A percentile compares a stretch with the other conserved stretches of the same genome.
These are phyloP conservation scores for Drosophila lutescens DNA, from an alignment of 2,888 invertebrate genomes.

Conservation along the genomic window DNA sequence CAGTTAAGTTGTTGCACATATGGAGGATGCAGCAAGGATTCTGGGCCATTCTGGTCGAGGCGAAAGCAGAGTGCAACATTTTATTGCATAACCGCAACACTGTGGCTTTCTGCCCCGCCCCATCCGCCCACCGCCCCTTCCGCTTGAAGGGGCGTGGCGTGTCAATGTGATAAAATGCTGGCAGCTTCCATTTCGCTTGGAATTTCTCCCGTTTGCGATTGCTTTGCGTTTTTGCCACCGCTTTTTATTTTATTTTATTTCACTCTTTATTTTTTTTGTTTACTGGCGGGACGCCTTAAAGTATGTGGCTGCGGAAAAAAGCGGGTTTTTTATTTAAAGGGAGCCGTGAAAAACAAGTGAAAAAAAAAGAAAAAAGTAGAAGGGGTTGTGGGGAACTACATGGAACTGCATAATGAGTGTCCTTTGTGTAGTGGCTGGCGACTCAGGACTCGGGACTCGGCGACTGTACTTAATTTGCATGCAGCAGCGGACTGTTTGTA, in stretches of 20 bases:
- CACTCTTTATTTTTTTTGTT: neutral
- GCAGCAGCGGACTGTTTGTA: constrained; percentile 13
- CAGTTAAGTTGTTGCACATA: constrained; percentile 66
- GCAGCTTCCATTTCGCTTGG: constrained; percentile 30
- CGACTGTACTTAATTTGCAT: constrained; percentile 59
- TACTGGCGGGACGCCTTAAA: constrained; percentile 52
- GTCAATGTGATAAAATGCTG: constrained; percentile 44
- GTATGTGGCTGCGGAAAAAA: constrained; percentile 43
- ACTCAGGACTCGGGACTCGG: constrained; percentile 28
- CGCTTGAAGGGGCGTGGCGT: neutral
- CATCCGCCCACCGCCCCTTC: neutral
- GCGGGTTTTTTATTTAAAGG: constrained; percentile 43
- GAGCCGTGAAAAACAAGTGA: constrained; percentile 29
- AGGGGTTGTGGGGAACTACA: neutral
- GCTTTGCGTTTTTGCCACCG: constrained; percentile 2
- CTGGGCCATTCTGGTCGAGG: neutral
- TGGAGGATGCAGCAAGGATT: constrained; percentile 46
- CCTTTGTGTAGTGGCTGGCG: constrained; percentile 54
- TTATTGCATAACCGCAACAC: constrained; percentile 66
- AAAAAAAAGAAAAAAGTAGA: constrained; percentile 14
- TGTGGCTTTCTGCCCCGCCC: constrained; percentile 33
- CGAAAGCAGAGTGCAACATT: constrained; percentile 63
- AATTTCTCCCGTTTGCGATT: constrained; percentile 14
- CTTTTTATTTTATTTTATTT: constrained; percentile 8
- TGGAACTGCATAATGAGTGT: constrained; percentile 67